A percentile compares a stretch with the other conserved stretches of the same genome.
Conservation (phyloP, 2,113 vertebrate species). For the Corythornis vintsioides region DNA sequence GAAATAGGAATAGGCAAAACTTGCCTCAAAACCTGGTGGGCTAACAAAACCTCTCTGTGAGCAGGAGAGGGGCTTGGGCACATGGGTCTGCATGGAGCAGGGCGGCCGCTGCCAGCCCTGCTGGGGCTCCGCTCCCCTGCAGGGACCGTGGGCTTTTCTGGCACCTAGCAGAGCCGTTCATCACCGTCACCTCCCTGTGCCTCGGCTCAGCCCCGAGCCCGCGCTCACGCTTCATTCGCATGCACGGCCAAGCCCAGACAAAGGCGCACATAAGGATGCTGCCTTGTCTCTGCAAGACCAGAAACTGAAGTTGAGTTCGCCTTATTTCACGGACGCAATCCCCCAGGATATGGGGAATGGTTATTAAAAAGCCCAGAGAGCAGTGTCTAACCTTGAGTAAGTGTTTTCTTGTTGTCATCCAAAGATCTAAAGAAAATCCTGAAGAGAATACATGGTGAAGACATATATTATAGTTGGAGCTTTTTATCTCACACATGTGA, state of each 20-base stretch:
- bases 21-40: background rate
- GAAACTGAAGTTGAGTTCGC: background rate
- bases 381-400: constrained; percentile 80
- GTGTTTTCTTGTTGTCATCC: constrained; percentile 82
- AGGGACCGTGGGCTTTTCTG: rapidly evolving
- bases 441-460: constrained; percentile 74
- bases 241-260: background rate
- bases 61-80: background rate
- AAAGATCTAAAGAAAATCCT: constrained; percentile 79
- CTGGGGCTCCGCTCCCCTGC: background rate
- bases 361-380: constrained; percentile 69
- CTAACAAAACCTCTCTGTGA: background rate
- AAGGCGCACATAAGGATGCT: background rate
- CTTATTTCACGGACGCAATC: constrained; percentile 38
- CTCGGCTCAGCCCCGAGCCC: background rate
- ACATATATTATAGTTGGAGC: constrained; percentile 81
- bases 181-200: rapidly evolving
- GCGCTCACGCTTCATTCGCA: rapidly evolving
- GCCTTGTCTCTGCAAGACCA: background rate
- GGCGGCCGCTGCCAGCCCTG: too few species aligned
- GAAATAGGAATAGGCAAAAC: background rate
- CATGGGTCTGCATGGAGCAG: rapidly evolving
- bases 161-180: background rate
- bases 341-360: constrained; percentile 60
- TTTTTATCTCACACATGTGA: constrained; percentile 84